Conservation (phyloP, 1,140 invertebrate genomes). For the Liolophura sinensis region DNA sequence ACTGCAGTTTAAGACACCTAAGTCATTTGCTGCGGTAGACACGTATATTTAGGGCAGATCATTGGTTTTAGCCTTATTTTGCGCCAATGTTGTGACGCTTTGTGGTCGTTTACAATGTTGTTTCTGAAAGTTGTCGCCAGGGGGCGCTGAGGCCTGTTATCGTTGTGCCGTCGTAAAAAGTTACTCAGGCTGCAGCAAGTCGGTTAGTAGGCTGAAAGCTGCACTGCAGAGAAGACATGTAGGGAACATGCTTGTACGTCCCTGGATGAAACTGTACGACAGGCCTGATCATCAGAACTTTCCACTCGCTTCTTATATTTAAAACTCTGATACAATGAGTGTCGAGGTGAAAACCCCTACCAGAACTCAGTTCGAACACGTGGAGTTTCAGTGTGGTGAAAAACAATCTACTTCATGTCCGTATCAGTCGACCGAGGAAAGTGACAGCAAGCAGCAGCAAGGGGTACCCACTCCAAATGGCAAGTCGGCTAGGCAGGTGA, state of each 20-base stretch:
- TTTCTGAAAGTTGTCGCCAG: background rate
- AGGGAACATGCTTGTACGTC: too few relatives aligned
- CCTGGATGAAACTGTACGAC: background rate
- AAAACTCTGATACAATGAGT: slow-evolving; percentile 28
- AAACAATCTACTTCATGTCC: background rate
- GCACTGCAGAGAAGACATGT: too few relatives aligned
- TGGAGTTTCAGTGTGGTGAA: slow-evolving; percentile 40
- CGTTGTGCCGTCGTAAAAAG: background rate
- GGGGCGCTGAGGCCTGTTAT: slow-evolving; percentile 1
- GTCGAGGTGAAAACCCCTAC: slow-evolving; percentile 46
- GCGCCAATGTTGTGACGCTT: too few relatives aligned
- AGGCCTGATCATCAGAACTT: background rate
- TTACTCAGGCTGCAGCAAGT: too few relatives aligned
- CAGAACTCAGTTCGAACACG: slow-evolving; percentile 36
- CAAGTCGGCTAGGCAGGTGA: background rate
- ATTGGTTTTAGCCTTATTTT: too few relatives aligned
- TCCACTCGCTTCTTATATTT: background rate
- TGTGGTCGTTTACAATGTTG: background rate
- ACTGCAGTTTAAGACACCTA: too few relatives aligned
- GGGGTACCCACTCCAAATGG: background rate
- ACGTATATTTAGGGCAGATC: too few relatives aligned
- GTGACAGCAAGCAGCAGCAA: slow-evolving; percentile 2
- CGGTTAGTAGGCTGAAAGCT: too few relatives aligned
- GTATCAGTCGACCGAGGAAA: background rate
- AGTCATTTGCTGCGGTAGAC: too few relatives aligned